Evolutionary conservation across 2,113 vertebrate genomes (phyloP).

Genomic region (Serinus canaria): DNA sequence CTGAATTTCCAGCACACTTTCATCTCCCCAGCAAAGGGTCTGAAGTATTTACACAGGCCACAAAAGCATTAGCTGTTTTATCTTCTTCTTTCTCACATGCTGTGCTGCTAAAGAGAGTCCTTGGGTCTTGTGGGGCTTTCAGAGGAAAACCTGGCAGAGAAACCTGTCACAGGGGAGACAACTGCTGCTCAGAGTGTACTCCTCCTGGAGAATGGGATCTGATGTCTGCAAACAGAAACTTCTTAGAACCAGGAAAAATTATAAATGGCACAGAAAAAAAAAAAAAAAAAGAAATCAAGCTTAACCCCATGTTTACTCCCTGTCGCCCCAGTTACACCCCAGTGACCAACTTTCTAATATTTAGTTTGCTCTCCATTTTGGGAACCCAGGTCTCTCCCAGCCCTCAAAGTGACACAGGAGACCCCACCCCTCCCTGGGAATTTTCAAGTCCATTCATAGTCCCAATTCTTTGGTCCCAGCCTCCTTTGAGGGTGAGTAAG

Average conservation of each 20-base stretch:
- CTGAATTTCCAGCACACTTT: not conserved
- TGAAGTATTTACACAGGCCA: not conserved
- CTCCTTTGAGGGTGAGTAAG: not conserved
- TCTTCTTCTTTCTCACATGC: not conserved
- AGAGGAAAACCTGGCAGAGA: not conserved
- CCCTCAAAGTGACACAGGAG: accelerated
- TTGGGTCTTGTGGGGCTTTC: not conserved
- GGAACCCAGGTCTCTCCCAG: not conserved
- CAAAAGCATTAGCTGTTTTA: not conserved
- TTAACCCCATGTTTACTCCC: not conserved
- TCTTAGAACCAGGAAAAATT: not conserved
- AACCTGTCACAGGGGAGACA: not conserved
- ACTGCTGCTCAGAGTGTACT: accelerated
- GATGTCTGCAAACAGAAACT: not conserved
- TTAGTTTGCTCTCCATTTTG: not conserved
- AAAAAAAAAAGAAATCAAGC: not conserved
- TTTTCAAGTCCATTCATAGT: not conserved
- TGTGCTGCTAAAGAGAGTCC: not conserved
- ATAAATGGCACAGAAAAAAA: not conserved
- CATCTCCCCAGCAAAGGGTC: not conserved
- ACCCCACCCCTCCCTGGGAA: not conserved
- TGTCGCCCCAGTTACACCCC: not conserved
- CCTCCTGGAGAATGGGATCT: not conserved
- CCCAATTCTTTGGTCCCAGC: not conserved
- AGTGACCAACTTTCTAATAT: not conserved